phyloP scores from a whole-genome alignment of 2,888 invertebrate species.

The Hypercompe scribonia region DNA sequence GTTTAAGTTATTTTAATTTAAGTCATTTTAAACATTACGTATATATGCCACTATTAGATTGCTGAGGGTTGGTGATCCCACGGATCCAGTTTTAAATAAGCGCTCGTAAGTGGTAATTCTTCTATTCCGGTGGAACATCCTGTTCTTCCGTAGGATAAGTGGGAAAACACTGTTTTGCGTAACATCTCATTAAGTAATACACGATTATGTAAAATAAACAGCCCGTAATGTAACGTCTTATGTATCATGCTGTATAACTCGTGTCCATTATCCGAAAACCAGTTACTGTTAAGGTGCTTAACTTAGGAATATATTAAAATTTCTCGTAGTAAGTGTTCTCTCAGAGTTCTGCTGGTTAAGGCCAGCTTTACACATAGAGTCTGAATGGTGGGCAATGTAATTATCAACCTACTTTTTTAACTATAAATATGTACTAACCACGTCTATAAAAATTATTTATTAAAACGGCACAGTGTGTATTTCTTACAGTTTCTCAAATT shows the following conservation, averaged over 20 bases:
- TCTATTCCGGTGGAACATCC: conserved; percentile 46
- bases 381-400: not conserved
- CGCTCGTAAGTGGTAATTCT: conserved; percentile 32
- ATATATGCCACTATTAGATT: conserved; percentile 7
- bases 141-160: conserved; percentile 36
- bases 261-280: conserved; percentile 49
- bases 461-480: too few relatives aligned
- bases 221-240: conserved; percentile 52
- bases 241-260: conserved; percentile 50
- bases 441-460: too few relatives aligned
- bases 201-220: conserved; percentile 63
- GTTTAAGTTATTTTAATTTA: not conserved
- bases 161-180: conserved; percentile 56
- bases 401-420: not conserved
- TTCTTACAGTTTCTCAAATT: too few relatives aligned
- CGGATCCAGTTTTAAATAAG: not conserved
- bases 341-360: not conserved
- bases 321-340: conserved; percentile 26
- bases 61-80: not conserved
- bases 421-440: too few relatives aligned
- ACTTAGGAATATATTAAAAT: conserved; percentile 45
- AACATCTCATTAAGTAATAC: conserved; percentile 61
- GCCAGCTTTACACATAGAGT: not conserved
- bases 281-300: conserved; percentile 39
- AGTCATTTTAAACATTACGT: not conserved